phyloP scores from a whole-genome alignment of 2,888 invertebrate genomes.

The Conus canariensis region DNA sequence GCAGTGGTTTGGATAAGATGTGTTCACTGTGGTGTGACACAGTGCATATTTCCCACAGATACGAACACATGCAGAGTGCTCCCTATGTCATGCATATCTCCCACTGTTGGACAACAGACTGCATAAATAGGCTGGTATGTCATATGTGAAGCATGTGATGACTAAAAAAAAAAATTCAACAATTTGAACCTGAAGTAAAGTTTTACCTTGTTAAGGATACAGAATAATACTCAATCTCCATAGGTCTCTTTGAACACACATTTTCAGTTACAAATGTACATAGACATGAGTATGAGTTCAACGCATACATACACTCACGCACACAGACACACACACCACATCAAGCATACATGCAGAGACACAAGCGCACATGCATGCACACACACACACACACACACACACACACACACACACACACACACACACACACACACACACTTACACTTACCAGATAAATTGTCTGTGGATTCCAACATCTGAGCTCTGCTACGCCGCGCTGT shows the following conservation, averaged over 20 bases:
- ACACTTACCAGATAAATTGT: slow-evolving; percentile 53
- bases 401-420: slow-evolving; percentile 4
- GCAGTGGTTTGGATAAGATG: no score
- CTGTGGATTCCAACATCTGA: slow-evolving; percentile 59
- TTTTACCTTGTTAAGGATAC: no score
- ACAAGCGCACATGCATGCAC: not conserved
- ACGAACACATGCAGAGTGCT: no score
- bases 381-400: slow-evolving; percentile 20
- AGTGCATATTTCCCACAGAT: no score
- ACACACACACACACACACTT: slow-evolving; percentile 19
- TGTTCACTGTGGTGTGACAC: no score
- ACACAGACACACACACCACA: not conserved
- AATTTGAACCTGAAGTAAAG: no score
- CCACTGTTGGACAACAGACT: no score
- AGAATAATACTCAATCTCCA: no score
- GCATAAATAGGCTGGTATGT: no score
- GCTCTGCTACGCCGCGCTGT: slow-evolving; percentile 70
- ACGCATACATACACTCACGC: not conserved
- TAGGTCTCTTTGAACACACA: not conserved
- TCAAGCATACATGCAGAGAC: not conserved
- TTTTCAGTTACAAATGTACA: not conserved
- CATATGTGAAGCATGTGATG: no score
- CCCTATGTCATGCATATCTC: no score
- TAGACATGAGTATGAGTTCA: not conserved
- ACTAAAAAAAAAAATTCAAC: no score